These are phyloP conservation scores for Galeruca laticollis DNA, from an alignment of 2,888 invertebrate genomes.

Conservation along the genomic window DNA sequence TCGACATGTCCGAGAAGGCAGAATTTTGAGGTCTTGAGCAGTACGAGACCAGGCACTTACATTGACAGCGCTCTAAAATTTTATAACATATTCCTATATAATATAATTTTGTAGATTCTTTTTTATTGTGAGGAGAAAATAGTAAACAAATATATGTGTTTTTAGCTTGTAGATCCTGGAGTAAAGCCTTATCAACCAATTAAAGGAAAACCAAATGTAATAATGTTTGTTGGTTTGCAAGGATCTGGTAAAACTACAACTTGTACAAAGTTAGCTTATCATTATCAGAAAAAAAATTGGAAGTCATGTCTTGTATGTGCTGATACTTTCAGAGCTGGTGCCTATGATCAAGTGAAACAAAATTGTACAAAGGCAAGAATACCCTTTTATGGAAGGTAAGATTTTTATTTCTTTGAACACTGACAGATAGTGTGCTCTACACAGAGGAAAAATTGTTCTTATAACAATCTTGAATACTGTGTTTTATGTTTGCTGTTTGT, in stretches of 20 bases:
- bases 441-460: no score
- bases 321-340: conserved; percentile 99
- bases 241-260: conserved; percentile 99
- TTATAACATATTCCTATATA: no score
- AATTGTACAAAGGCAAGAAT: conserved; percentile 99
- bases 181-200: conserved; percentile 96
- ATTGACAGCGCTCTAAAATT: no score
- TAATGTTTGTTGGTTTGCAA: conserved; percentile 99
- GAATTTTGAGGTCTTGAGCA: no score
- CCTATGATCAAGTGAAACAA: conserved; percentile 99
- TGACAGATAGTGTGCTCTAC: no score
- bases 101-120: no score
- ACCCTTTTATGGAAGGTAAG: conserved; percentile 97
- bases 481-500: no score
- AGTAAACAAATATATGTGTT: conserved; percentile 36
- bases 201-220: conserved; percentile 94
- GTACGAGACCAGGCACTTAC: no score
- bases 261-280: conserved; percentile 98
- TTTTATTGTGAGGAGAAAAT: neutral
- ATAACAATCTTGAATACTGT: no score
- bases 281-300: conserved; percentile 99
- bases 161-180: conserved; percentile 93
- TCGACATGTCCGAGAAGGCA: no score
- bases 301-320: conserved; percentile 99
- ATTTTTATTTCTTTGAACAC: conserved; percentile 24